phyloP scores from a whole-genome alignment of 1,140 invertebrate genomes.

The Drosophila triauraria region DNA sequence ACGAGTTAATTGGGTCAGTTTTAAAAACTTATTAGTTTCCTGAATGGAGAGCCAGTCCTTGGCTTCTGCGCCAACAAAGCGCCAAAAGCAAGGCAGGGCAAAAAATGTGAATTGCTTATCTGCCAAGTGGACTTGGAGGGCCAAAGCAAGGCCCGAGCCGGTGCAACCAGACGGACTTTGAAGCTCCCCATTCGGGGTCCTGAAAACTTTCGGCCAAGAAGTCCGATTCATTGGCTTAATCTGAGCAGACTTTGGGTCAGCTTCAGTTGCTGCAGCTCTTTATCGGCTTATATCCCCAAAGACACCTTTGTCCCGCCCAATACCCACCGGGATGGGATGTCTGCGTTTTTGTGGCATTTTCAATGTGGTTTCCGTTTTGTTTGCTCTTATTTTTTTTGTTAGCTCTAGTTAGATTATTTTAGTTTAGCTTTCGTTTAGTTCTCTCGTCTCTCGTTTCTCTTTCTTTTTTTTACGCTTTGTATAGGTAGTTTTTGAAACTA shows the following conservation, averaged over 20 bases:
- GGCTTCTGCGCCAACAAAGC: conserved; percentile 34
- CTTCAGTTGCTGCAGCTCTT: conserved; percentile 18
- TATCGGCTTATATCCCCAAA: conserved; percentile 22
- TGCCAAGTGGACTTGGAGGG: conserved; percentile 13
- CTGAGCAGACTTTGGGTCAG: conserved; percentile 14
- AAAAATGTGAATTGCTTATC: conserved; percentile 20
- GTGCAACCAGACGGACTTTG: background rate
- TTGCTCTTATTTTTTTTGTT: conserved; percentile 34
- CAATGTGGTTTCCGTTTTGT: conserved; percentile 61
- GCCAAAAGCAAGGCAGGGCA: conserved; percentile 5
- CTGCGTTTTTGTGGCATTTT: conserved; percentile 28
- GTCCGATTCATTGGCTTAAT: conserved; percentile 31
- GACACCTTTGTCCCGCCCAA: conserved; percentile 18
- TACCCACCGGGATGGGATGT: background rate
- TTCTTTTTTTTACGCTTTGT: conserved; percentile 43
- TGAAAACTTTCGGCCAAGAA: conserved; percentile 17
- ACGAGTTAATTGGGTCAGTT: conserved; percentile 73
- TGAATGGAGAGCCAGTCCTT: conserved; percentile 32
- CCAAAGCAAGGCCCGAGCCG: conserved; percentile 10
- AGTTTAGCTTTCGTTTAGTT: conserved; percentile 46
- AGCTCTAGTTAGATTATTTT: conserved; percentile 62
- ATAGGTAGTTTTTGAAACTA: conserved; percentile 80
- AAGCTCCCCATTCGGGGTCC: background rate
- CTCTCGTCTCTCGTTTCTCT: background rate
- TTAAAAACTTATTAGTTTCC: conserved; percentile 70